Conservation (phyloP, 92 coral and sea anemone species). For the Pocillopora grandis region DNA sequence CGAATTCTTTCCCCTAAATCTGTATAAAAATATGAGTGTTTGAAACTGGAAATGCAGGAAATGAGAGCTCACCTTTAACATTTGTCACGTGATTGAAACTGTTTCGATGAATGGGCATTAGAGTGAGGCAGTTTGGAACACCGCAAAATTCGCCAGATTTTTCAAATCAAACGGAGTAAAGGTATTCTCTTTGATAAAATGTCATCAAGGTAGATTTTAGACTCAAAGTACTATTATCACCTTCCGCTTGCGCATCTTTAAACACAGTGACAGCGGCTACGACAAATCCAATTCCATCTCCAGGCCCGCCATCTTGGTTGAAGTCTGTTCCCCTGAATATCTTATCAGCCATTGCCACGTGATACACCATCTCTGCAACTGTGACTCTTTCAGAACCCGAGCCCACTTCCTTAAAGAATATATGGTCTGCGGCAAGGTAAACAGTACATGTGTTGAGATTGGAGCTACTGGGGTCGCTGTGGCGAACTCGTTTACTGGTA, state of each 20-base stretch:
- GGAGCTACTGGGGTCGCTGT: background rate
- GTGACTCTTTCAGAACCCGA: conserved; percentile 61
- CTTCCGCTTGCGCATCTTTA: conserved; percentile 70
- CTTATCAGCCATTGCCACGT: conserved; percentile 76
- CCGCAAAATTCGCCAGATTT: too few species aligned
- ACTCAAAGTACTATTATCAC: conserved; percentile 19
- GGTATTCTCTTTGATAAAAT: too few species aligned
- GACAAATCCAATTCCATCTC: conserved; percentile 82
- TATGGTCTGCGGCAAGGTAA: conserved; percentile 86
- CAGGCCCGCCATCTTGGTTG: conserved; percentile 79
- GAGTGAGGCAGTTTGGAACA: too few species aligned
- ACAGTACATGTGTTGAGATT: conserved; percentile 66
- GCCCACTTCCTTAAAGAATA: conserved; percentile 71
- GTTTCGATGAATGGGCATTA: too few species aligned
- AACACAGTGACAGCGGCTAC: conserved; percentile 80
- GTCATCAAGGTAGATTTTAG: too few species aligned
- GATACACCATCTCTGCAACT: conserved; percentile 85
- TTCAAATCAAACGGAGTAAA: too few species aligned
- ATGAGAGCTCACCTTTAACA: background rate
- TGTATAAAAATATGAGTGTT: too few species aligned
- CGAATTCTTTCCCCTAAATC: too few species aligned
- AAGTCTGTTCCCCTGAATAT: conserved; percentile 85
- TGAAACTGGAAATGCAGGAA: too few species aligned
- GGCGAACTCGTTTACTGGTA: conserved; percentile 6
- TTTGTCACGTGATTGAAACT: background rate